Base-by-base conservation (phyloP, 2,888 invertebrate genomes). In the Brachyopa scutellaris region DNA sequence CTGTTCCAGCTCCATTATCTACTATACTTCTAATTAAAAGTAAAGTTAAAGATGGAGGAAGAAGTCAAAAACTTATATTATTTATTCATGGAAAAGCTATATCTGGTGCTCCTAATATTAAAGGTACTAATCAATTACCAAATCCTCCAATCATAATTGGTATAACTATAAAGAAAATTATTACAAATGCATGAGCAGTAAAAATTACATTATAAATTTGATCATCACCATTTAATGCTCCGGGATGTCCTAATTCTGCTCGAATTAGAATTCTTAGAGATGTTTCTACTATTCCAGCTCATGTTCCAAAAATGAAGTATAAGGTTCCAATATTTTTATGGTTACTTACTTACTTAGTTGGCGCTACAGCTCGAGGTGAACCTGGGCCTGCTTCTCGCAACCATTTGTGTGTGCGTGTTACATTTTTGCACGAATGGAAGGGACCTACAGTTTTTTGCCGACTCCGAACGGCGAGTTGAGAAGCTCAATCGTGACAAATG, bases 11-110 rank as follows among this genome's bases (percentile, higher is more conserved):
- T 66, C 95, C 95, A 85, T 91, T 92, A 92, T 94, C 94, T 77
- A 94, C 92, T 86, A 94, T 90, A 86, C 92, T 92, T 86, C 94
- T 94, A 64, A 92, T 90, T 87, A 94, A 88, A 88, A 95, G 87
- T 47, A 96, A 85, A n/a, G 92, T 91, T 86, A 96, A 86, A 7
- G 95, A 93, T 0, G 94, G 94, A 0, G 94, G 94, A n/a, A 96
- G 84, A 66, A 96, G 84, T 92, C 95, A 96, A 92, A 95, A 96
- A 89, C 95, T 95, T 93, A 95, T 94, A 92, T 95, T 95, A 93
- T 96, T 96, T 92, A 96, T 92, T 88, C 95, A 95, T 0, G 95
- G 95, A 61, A 95, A 96, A 7, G 94, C 94, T 92, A 96, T 95
- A 92, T 96, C 96, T 2, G 95, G 95, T 0, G 94, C 93, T 83